Evolutionary conservation across 2,113 vertebrate genomes (phyloP).

Genomic region (Donacobius atricapilla): DNA sequence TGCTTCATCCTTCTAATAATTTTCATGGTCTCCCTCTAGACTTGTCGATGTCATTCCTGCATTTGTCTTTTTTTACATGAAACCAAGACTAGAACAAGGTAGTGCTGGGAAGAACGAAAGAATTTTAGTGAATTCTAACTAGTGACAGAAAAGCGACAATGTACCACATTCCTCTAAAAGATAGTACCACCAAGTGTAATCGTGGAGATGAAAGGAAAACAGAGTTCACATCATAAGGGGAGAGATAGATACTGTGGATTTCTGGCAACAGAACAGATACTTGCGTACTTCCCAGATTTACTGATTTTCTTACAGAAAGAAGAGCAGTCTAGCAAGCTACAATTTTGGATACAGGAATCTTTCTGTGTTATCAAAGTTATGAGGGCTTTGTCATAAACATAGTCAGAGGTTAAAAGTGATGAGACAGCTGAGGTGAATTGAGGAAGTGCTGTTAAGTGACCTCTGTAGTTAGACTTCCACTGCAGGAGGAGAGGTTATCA

Average conservation of each 20-base stretch:
- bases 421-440: not conserved
- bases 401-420: not conserved
- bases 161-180: not conserved
- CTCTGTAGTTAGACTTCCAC: not conserved
- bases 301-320: not conserved
- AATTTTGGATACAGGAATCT: not conserved
- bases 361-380: not conserved
- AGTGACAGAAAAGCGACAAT: not conserved
- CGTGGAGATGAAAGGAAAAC: not conserved
- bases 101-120: not conserved
- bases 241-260: not conserved
- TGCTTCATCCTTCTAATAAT: not conserved
- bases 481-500: not conserved
- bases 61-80: not conserved
- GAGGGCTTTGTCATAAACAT: not conserved
- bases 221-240: not conserved
- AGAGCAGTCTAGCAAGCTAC: not conserved
- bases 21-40: not conserved
- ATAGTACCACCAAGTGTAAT: not conserved
- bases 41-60: not conserved
- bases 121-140: not conserved
- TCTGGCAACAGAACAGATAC: not conserved
- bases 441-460: not conserved
- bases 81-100: not conserved
- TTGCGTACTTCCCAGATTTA: not conserved